Evolutionary conservation across 2,888 invertebrate genomes (phyloP), one percentile per base, ranked within the genome.

Genomic region (Acanthoscelides obtectus): DNA sequence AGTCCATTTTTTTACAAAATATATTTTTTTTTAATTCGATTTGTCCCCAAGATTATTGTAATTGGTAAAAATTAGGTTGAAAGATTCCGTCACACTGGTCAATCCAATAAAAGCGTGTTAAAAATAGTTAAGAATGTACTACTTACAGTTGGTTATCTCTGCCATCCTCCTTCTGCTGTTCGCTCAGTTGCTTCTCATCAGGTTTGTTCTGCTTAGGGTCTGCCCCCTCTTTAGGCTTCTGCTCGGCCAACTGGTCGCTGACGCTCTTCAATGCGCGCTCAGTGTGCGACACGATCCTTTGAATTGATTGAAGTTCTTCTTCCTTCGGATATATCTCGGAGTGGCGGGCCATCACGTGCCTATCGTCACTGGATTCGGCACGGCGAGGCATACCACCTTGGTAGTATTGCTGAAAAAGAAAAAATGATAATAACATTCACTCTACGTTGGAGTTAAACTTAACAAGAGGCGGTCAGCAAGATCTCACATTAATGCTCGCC

Each of bases 181-280:
- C 75, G 8, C 74, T 72, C 45, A 70, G n/a, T 20, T 68, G 45
- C 63, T 20, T 67, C 67, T 81, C 83, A 67, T 4, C 88, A 86
- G 67, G 90, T 88, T 71, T 72, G n/a, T 72, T 69, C n/a, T 73
- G 76, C 22, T 73, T 67, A 20, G 75, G 70, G 20, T 69, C 70
- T 21, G 70, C 71, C 67, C 79, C 79, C 20, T 84, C 83, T 70
- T 82, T 84, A 3, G 83, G 81, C 76, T 82, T 82, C n/a, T 81
- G 84, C 73, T 93, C 94, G 1, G 93, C 92, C 80, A 97, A 89
- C 74, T 93, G 90, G 86, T 99, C 98, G 0, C 97, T 97, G 2
- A 98, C 97, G 79, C 93, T 90, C 87, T 98, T 99, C 76, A 99
- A 89, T 45, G 97, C 96, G 75, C 94, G 93, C 87, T 99, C 99